Evolutionary conservation across 2,113 vertebrate species (phyloP).

Genomic region (Heptranchias perlo): DNA sequence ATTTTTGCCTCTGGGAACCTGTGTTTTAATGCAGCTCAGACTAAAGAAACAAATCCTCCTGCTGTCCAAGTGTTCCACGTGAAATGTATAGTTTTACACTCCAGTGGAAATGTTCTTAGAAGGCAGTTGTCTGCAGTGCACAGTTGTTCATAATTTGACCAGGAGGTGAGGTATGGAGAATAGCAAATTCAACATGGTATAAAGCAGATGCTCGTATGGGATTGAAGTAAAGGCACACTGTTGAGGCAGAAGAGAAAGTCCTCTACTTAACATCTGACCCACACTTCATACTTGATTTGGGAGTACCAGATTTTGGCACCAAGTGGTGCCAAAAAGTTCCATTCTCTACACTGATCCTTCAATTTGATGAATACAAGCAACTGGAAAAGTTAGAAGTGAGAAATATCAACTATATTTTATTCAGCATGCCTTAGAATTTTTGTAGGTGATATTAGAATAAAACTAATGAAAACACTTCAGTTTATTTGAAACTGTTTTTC

Average conservation of each 20-base stretch:
- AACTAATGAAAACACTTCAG: background rate
- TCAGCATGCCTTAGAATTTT: background rate
- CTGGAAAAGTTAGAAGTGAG: background rate
- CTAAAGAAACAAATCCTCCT: too few species aligned
- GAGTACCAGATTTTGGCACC: too few species aligned
- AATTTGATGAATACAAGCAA: background rate
- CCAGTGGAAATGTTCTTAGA: too few species aligned
- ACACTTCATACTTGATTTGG: background rate
- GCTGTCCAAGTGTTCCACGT: too few species aligned
- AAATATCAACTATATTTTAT: background rate
- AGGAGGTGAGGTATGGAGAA: background rate
- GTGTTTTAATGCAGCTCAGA: background rate
- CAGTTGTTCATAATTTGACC: too few species aligned
- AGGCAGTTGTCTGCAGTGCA: too few species aligned
- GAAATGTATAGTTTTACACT: too few species aligned
- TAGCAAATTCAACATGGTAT: background rate
- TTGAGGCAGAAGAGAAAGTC: too few species aligned
- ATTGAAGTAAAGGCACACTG: too few species aligned
- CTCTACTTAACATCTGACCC: background rate
- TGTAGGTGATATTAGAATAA: background rate
- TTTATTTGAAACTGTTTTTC: background rate
- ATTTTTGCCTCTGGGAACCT: background rate
- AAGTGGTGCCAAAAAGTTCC: too few species aligned
- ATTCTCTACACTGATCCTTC: background rate
- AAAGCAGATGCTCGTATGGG: too few species aligned